These are phyloP conservation scores for Brachionus angularis DNA, from an alignment of 1,140 invertebrate genomes.

Conservation along the genomic window DNA sequence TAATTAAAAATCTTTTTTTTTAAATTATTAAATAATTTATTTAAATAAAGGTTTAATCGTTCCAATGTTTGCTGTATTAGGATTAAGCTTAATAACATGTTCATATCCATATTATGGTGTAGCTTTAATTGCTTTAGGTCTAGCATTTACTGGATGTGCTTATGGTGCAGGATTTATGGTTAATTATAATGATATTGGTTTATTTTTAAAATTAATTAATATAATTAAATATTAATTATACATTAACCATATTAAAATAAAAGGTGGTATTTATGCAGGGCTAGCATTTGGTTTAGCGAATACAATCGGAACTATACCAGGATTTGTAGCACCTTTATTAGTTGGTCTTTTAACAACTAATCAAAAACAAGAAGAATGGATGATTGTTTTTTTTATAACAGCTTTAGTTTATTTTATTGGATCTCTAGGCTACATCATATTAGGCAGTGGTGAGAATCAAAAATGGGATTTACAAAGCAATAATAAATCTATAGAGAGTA, in stretches of 20 bases:
- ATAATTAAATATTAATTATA: background rate
- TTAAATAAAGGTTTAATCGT: constrained; percentile 46
- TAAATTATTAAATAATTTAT: background rate
- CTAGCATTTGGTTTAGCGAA: background rate
- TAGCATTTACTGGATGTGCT: background rate
- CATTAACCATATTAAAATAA: background rate
- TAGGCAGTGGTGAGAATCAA: constrained; percentile 52
- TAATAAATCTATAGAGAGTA: too few species aligned
- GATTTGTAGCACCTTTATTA: background rate
- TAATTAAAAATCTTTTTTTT: background rate
- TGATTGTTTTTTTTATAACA: constrained; percentile 55
- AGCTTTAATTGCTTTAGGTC: background rate
- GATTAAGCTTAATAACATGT: background rate
- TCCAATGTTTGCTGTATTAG: background rate
- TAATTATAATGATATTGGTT: background rate
- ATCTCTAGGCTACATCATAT: constrained; percentile 50
- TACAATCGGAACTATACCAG: background rate
- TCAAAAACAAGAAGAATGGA: constrained; percentile 52
- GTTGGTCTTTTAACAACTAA: background rate
- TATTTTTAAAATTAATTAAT: background rate
- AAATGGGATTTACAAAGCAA: too few species aligned
- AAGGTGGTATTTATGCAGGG: constrained; percentile 1
- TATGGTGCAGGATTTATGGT: background rate
- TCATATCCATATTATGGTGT: background rate
- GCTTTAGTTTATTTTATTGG: constrained; percentile 52